phyloP scores from a whole-genome alignment of 2,888 invertebrate species.

The Villa cingulata region DNA sequence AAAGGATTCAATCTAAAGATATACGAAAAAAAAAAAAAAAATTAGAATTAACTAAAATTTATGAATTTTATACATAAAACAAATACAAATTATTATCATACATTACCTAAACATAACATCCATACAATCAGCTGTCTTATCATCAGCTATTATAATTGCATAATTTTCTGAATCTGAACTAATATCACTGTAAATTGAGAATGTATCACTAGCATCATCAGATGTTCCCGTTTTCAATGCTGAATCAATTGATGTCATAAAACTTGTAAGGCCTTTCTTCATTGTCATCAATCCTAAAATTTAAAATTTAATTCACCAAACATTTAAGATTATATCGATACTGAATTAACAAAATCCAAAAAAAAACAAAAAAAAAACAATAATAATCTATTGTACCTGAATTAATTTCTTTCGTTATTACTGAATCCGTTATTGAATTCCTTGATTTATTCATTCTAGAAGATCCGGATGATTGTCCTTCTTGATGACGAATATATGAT shows the following conservation, averaged over 20 bases:
- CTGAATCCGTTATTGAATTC: conserved; percentile 24
- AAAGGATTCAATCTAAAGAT: conserved; percentile 32
- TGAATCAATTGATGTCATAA: conserved; percentile 73
- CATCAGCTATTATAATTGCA: conserved; percentile 54
- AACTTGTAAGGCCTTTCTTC: conserved; percentile 69
- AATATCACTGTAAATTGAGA: conserved; percentile 65
- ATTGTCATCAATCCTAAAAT: conserved; percentile 52
- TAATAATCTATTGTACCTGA: no score
- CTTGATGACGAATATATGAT: conserved; percentile 10
- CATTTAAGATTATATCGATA: no score
- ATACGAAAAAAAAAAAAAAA: neutral
- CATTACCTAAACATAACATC: conserved; percentile 52
- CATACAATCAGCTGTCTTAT: conserved; percentile 50
- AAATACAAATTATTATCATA: neutral
- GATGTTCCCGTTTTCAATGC: conserved; percentile 57
- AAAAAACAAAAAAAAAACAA: no score
- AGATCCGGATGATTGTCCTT: conserved; percentile 21
- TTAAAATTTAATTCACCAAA: no score
- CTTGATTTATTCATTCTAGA: conserved; percentile 28
- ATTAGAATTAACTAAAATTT: neutral
- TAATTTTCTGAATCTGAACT: conserved; percentile 82
- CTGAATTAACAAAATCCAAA: neutral
- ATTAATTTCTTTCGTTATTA: conserved; percentile 39
- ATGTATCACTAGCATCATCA: conserved; percentile 61
- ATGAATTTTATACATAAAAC: neutral